Base-by-base conservation (phyloP, 2,888 invertebrate species). In the Lymantria monacha region DNA sequence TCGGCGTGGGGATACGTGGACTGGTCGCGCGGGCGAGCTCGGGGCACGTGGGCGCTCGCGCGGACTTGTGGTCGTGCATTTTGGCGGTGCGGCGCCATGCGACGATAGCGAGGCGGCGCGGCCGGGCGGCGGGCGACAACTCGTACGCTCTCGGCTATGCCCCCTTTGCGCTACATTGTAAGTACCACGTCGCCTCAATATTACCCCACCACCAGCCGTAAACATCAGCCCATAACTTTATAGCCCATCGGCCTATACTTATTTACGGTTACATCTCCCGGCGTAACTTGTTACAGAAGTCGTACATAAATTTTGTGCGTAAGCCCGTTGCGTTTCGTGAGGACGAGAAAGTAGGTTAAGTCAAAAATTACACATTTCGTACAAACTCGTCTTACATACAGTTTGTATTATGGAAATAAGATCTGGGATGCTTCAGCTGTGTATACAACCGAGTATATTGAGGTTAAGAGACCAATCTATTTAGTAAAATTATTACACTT, bases 101-200 rank as follows among this genome's bases (percentile, higher is more conserved):
- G 78, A 57, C 76, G 81, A 84, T 86, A 85, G 85, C 84, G 83
- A 81, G 83, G 80, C 76, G 84, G 81, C 81, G 85, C 83, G 81
- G 87, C 87, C 87, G 85, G 74, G 81, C 83, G 85, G 81, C 86
- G 84, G 81, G 81, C 85, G 79, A 72, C 62, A 74, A 72, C 81
- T 82, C 84, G 83, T 82, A 74, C 90, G 89, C 88, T 83, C 86
- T 87, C 87, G 89, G 90, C 90, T 85, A 91, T 91, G 91, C 91
- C 91, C 86, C 84, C 85, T 77, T 85, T 85, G 87, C 89, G 87
- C 87, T 87, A 84, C 87, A 86, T 81, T 87, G 91, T 90, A 70
- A 91, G 90, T 90, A 85, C 66, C 22, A 53, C 38, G 38, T n/a
- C 1, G 9, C 12, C 22, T 14, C 14, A 38, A 37, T n/a, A 30